Evolutionary conservation across 2,888 invertebrate species (phyloP).

Genomic region (Ormyrus nitidulus): DNA sequence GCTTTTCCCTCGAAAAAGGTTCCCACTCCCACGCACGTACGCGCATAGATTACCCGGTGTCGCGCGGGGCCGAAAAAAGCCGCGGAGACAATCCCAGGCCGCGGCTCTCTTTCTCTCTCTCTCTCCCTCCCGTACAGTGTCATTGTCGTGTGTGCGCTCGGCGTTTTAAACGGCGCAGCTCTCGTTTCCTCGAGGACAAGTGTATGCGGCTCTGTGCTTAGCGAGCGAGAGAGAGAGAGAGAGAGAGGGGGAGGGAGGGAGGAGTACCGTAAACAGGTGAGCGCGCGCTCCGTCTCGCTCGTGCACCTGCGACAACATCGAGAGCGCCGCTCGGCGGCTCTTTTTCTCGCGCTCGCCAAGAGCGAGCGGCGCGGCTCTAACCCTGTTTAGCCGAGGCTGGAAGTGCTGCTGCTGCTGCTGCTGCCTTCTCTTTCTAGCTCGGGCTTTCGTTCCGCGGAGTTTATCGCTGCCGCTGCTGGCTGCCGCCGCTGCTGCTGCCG

Average conservation of each 20-base stretch:
- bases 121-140: neutral
- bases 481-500: too few relatives aligned
- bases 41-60: too few relatives aligned
- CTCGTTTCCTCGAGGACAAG: neutral
- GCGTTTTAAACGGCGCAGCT: too few relatives aligned
- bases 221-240: neutral
- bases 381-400: neutral
- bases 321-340: too few relatives aligned
- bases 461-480: too few relatives aligned
- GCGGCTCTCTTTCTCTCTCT: neutral
- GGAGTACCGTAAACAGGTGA: conserved; percentile 43
- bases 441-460: neutral
- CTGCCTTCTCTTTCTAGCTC: neutral
- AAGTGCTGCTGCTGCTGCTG: neutral
- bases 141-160: too few relatives aligned
- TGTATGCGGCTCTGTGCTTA: neutral
- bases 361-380: neutral
- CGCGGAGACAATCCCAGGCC: too few relatives aligned
- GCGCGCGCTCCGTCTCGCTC: conserved; percentile 16
- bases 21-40: too few relatives aligned
- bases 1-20: too few relatives aligned
- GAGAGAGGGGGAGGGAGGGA: too few relatives aligned
- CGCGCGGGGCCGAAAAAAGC: too few relatives aligned
- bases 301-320: conserved; percentile 11
- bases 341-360: too few relatives aligned